Conservation (phyloP, 2,797 vertebrate species). For the Takifugu rubripes region DNA sequence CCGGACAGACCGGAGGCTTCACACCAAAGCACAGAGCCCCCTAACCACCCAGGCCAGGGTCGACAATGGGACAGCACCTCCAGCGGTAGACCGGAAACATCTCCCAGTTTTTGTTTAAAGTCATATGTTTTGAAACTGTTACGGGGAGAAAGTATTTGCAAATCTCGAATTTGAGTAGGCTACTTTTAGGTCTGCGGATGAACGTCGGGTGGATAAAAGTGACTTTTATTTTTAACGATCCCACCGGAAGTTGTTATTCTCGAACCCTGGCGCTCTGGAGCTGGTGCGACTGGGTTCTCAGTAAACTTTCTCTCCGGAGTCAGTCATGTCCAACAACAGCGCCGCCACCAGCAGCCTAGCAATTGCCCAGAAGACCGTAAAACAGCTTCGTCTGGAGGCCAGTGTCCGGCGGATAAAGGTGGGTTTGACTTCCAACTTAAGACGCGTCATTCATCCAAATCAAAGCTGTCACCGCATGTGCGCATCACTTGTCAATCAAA, state of each 20-base stretch:
- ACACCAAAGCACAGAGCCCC: too few relatives aligned
- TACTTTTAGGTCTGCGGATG: background rate
- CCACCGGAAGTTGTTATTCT: constrained; percentile 22
- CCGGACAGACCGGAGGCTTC: too few relatives aligned
- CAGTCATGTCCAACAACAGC: constrained; percentile 72
- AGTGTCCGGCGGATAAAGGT: constrained; percentile 73
- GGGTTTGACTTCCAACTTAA: background rate
- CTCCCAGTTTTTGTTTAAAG: too few relatives aligned
- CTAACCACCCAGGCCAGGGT: too few relatives aligned
- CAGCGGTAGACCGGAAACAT: too few relatives aligned
- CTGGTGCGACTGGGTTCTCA: background rate
- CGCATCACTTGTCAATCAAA: too few relatives aligned
- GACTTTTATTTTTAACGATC: constrained; percentile 49
- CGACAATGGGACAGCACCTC: too few relatives aligned
- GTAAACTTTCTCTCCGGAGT: background rate
- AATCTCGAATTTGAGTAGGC: too few relatives aligned
- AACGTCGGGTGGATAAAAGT: background rate
- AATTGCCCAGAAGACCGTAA: constrained; percentile 71
- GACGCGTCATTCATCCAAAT: too few relatives aligned
- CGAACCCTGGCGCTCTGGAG: background rate
- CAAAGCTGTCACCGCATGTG: too few relatives aligned
- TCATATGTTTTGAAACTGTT: too few relatives aligned
- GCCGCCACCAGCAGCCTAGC: constrained; percentile 59
- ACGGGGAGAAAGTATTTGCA: too few relatives aligned
- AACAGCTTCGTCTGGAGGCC: constrained; percentile 73